A percentile compares a stretch with the other conserved stretches of the same genome.
Conservation (phyloP, 2,888 invertebrate species). For the Schrankia costaestrigalis region DNA sequence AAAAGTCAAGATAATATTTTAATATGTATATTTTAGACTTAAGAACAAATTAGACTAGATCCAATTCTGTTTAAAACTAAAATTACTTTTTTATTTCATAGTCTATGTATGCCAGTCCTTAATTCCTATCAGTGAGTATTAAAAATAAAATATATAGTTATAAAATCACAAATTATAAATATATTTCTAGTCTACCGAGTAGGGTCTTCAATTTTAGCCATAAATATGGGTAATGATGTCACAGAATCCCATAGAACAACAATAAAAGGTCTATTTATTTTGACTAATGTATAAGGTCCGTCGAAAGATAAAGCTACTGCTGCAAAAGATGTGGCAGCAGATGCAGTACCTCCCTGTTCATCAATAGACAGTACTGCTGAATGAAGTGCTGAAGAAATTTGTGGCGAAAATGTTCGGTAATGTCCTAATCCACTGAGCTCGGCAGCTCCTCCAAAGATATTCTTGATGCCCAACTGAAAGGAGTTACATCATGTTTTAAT, state of each 20-base stretch:
- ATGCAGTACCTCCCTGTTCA: constrained; percentile 73
- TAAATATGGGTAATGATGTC: constrained; percentile 69
- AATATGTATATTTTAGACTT: constrained; percentile 10
- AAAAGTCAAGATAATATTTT: constrained; percentile 21
- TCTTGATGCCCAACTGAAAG: constrained; percentile 66
- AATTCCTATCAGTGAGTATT: constrained; percentile 19
- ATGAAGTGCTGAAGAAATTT: constrained; percentile 70
- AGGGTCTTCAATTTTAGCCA: constrained; percentile 74
- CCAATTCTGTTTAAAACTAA: constrained; percentile 17
- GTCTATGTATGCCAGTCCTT: background rate
- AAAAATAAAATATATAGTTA: constrained; percentile 4
- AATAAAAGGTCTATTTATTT: constrained; percentile 73
- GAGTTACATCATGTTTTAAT: background rate
- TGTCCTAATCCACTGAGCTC: constrained; percentile 57
- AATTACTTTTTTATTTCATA: constrained; percentile 11
- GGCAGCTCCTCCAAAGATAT: constrained; percentile 59
- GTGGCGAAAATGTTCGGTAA: constrained; percentile 42
- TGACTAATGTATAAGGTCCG: constrained; percentile 49
- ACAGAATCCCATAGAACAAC: constrained; percentile 70
- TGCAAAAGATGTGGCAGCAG: constrained; percentile 65
- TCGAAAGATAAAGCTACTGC: constrained; percentile 73
- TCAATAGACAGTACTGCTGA: constrained; percentile 75
- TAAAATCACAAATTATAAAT: background rate
- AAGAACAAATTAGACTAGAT: constrained; percentile 29
- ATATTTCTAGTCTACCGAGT: constrained; percentile 20